Evolutionary conservation across 2,113 vertebrate species (phyloP).

Genomic region (Dromaius novaehollandiae): DNA sequence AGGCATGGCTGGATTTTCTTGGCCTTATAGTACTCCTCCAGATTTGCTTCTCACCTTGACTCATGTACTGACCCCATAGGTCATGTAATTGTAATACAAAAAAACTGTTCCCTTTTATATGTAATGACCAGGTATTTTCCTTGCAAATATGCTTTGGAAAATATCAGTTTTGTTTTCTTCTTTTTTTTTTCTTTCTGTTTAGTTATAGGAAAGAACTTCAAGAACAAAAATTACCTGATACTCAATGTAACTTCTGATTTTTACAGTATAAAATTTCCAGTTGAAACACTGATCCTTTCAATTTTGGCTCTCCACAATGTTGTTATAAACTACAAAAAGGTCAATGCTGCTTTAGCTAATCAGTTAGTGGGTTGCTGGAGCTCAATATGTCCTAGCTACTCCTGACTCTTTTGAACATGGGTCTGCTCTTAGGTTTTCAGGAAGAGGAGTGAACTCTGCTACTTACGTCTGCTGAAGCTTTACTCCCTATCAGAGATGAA

Average conservation of each 20-base stretch:
- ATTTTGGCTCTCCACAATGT: rapidly evolving
- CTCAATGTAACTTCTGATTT: background rate
- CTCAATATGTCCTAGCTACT: background rate
- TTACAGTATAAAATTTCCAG: background rate
- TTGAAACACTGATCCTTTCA: background rate
- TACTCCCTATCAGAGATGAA: background rate
- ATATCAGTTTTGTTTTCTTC: rapidly evolving
- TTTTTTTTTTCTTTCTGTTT: background rate
- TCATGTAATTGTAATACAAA: background rate
- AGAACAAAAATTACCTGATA: background rate
- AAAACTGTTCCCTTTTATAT: background rate
- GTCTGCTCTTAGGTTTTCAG: background rate
- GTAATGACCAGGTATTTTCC: background rate
- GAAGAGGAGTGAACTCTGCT: background rate
- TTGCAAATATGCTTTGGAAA: background rate
- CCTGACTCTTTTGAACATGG: background rate
- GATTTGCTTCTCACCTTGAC: background rate
- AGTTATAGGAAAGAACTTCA: background rate
- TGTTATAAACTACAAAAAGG: background rate
- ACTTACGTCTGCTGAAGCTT: background rate
- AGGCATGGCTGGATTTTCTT: background rate
- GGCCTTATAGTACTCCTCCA: background rate
- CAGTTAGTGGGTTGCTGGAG: background rate
- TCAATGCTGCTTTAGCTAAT: background rate
- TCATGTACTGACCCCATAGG: background rate